Percentiles rank a stretch among this genome's conserved stretches.
Evolutionary conservation across 1,140 invertebrate genomes (phyloP).

Genomic region (Ips typographus): DNA sequence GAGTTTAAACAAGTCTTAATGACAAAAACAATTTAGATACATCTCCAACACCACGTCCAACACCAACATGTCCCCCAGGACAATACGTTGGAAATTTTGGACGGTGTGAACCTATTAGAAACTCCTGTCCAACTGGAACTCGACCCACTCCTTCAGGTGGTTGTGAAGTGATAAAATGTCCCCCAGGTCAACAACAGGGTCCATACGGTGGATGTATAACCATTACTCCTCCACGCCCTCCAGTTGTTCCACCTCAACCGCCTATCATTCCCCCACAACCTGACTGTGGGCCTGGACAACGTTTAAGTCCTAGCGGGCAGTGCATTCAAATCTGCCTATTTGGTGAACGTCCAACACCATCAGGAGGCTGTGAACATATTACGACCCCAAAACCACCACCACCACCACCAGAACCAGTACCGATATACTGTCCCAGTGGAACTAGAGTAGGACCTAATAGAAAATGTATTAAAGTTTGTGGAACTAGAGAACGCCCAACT

Average conservation of each 20-base stretch:
- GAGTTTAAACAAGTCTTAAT: constrained; percentile 3
- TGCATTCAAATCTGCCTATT: constrained; percentile 11
- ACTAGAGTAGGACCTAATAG: constrained; percentile 16
- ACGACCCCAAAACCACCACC: constrained; percentile 9
- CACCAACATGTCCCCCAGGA: constrained; percentile 30
- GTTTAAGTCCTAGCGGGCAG: constrained; percentile 3
- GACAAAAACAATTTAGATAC: not conserved
- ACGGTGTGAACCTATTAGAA: constrained; percentile 13
- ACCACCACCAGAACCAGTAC: constrained; percentile 4
- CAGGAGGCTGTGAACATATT: constrained; percentile 20
- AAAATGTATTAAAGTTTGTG: constrained; percentile 15
- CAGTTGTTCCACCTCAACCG: not conserved
- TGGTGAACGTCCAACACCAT: constrained; percentile 17
- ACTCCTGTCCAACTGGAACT: constrained; percentile 29
- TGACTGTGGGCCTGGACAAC: constrained; percentile 10
- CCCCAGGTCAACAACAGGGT: constrained; percentile 4
- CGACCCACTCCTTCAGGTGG: constrained; percentile 23
- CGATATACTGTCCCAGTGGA: constrained; percentile 34
- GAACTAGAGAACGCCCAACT: constrained; percentile 17
- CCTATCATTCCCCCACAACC: not conserved
- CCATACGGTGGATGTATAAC: constrained; percentile 22
- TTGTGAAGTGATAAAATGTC: constrained; percentile 22
- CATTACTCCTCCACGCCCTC: constrained; percentile 8
- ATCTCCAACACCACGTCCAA: constrained; percentile 13
- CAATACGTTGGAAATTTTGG: constrained; percentile 12